Evolutionary conservation across 2,797 vertebrate genomes (phyloP).

Genomic region (Anabas testudineus): DNA sequence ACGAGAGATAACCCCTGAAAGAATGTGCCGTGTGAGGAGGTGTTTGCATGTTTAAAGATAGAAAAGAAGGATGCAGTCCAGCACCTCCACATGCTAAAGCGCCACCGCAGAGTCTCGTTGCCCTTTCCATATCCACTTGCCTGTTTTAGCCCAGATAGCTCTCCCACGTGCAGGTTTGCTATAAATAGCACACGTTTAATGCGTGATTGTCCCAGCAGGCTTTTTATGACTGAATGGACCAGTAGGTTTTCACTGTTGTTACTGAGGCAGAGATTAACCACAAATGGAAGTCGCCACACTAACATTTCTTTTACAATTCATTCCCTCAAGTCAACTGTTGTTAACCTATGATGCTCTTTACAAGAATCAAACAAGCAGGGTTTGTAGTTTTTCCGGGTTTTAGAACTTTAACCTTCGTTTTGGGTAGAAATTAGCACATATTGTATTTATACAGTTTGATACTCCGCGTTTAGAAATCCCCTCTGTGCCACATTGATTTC

Average conservation of each 20-base stretch:
- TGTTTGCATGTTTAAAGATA: constrained; percentile 48
- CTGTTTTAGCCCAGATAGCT: constrained; percentile 58
- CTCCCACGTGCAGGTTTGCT: constrained; percentile 63
- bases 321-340: not conserved
- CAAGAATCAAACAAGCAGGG: not conserved
- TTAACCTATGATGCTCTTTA: not conserved
- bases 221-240: constrained; percentile 52
- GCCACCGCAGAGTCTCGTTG: constrained; percentile 23
- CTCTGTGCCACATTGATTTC: not conserved
- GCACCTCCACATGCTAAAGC: constrained; percentile 25
- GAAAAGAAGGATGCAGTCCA: constrained; percentile 38
- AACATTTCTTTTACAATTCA: not conserved
- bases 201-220: constrained; percentile 63
- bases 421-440: not conserved
- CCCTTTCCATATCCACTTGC: constrained; percentile 49
- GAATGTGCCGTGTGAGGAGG: constrained; percentile 17
- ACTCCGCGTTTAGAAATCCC: too few relatives aligned
- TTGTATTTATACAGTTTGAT: not conserved
- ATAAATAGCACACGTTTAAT: constrained; percentile 70
- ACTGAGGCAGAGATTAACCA: constrained; percentile 60
- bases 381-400: constrained; percentile 2
- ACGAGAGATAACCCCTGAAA: constrained; percentile 8
- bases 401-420: constrained; percentile 23
- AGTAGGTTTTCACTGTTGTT: constrained; percentile 51
- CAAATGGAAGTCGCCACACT: constrained; percentile 48